Evolutionary conservation across 2,113 vertebrate species (phyloP).

Genomic region (Bucco capensis): DNA sequence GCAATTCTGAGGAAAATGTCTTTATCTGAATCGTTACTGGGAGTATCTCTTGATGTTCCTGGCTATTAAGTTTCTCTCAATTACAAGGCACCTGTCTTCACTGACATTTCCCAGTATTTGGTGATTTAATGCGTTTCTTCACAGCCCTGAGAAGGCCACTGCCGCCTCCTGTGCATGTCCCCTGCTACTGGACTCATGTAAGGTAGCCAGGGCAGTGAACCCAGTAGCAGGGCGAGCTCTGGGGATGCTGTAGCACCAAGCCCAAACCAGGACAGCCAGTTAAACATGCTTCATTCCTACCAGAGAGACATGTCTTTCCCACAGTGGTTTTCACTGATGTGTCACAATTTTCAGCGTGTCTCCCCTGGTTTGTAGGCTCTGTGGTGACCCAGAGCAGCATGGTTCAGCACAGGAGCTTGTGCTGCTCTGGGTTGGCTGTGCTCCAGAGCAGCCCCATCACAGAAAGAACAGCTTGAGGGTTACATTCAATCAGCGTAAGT

Average conservation of each 20-base stretch:
- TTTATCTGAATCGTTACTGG: not conserved
- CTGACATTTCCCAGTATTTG: not conserved
- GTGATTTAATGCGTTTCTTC: not conserved
- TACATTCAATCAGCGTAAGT: conserved; percentile 16
- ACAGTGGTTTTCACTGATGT: not conserved
- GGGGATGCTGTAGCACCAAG: not conserved
- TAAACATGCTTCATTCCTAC: not conserved
- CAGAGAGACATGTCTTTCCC: not conserved
- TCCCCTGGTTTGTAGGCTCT: not conserved
- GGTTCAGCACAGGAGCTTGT: not conserved
- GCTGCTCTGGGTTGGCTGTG: not conserved
- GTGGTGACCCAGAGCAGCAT: not conserved
- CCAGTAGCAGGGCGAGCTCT: not conserved
- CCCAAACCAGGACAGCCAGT: not conserved
- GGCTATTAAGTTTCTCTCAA: not conserved
- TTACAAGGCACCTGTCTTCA: not conserved
- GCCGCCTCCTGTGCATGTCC: too few species aligned
- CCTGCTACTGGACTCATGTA: not conserved
- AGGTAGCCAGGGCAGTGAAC: not conserved
- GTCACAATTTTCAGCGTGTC: not conserved
- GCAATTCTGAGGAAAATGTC: not conserved
- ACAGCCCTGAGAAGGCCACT: not conserved
- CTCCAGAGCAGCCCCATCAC: not conserved
- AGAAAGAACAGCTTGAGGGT: conserved; percentile 36
- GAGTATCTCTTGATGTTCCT: not conserved